A percentile compares a stretch with the other conserved stretches of the same genome.
Evolutionary conservation across 1,140 invertebrate genomes (phyloP).

Genomic region (Goniozus legneri): DNA sequence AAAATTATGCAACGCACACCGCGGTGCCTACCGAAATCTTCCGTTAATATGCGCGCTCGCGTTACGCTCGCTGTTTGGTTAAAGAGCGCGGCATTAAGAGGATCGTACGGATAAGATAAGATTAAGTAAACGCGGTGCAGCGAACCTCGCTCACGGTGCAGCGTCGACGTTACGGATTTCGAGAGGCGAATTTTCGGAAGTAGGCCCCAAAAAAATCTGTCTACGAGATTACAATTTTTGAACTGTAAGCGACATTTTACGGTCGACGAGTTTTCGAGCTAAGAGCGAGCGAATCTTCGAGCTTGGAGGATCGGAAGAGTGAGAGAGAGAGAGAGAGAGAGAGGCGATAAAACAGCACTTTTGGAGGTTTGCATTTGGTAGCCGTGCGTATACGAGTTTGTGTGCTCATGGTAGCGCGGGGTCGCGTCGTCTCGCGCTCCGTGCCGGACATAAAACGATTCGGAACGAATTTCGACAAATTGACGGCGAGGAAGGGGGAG

Average conservation of each 20-base stretch:
- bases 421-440: conserved; percentile 39
- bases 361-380: conserved; percentile 7
- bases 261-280: no score
- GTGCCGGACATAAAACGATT: conserved; percentile 53
- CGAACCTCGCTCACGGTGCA: conserved; percentile 20
- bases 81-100: conserved; percentile 26
- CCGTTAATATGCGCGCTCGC: no score
- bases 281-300: no score
- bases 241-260: no score
- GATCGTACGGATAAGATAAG: conserved; percentile 47
- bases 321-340: conserved; percentile 2
- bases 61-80: conserved; percentile 1
- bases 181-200: conserved; percentile 17
- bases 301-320: no score
- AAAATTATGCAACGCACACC: no score
- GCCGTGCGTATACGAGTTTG: conserved; percentile 21
- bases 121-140: conserved; percentile 32
- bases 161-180: no score
- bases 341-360: conserved; percentile 15
- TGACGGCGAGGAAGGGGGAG: no score
- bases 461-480: conserved; percentile 57
- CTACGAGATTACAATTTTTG: no score
- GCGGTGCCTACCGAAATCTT: no score
- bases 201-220: no score
- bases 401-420: conserved; percentile 50